Percentiles rank a stretch among this genome's conserved stretches.
Evolutionary conservation across 2,888 invertebrate species (phyloP).

Genomic region (Microctonus brassicae): DNA sequence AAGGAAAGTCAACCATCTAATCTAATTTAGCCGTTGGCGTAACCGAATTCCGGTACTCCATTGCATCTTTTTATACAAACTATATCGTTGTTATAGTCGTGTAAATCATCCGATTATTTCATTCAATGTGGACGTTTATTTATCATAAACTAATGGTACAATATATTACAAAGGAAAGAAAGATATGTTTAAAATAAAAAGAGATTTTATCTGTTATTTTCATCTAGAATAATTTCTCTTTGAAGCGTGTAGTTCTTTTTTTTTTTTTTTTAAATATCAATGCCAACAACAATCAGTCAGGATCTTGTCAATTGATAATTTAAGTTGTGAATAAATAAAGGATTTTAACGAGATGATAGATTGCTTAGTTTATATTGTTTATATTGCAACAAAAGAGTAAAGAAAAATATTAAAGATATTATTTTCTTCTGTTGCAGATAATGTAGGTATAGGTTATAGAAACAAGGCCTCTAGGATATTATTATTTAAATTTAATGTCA

Average conservation of each 20-base stretch:
- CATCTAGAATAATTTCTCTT: neutral
- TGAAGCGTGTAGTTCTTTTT: neutral
- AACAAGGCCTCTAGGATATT: constrained; percentile 67
- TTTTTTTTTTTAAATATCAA: constrained; percentile 21
- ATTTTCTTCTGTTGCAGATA: constrained; percentile 64
- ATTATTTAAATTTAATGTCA: constrained; percentile 65
- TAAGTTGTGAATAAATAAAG: too few relatives aligned
- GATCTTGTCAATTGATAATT: neutral
- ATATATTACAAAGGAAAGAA: neutral
- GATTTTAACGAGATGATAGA: neutral
- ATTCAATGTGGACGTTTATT: neutral
- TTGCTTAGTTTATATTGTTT: neutral
- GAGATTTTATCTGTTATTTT: too few relatives aligned
- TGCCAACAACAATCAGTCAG: constrained; percentile 45
- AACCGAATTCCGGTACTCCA: constrained; percentile 22
- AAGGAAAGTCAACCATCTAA: constrained; percentile 32
- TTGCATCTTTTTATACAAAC: neutral
- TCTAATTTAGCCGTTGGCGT: constrained; percentile 30
- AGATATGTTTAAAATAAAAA: neutral
- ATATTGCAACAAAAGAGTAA: neutral
- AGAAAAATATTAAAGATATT: neutral
- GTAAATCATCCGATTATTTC: constrained; percentile 31
- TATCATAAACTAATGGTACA: neutral
- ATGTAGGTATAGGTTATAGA: constrained; percentile 67
- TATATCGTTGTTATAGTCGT: neutral